Evolutionary conservation across 2,797 vertebrate genomes (phyloP).

Genomic region (Muraenolepis orangiensis): DNA sequence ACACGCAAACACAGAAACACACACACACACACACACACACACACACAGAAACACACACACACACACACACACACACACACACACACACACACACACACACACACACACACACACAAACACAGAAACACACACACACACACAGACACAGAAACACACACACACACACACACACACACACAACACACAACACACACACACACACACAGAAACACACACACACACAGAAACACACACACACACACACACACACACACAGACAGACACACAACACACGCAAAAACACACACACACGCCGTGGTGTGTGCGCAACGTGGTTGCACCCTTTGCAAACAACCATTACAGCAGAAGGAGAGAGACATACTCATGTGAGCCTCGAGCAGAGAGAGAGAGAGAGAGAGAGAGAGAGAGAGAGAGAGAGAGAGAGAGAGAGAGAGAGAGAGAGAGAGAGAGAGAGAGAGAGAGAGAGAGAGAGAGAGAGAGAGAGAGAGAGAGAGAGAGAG

Average conservation of each 20-base stretch:
- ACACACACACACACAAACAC: too few species aligned
- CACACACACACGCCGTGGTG: slow-evolving; percentile 28
- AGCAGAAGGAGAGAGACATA: slow-evolving; percentile 18
- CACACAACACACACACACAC: too few species aligned
- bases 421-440: slow-evolving; percentile 3
- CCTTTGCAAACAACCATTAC: slow-evolving; percentile 29
- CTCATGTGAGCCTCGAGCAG: background rate
- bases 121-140: too few species aligned
- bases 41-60: too few species aligned
- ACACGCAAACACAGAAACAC: too few species aligned
- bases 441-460: slow-evolving; percentile 7
- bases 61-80: too few species aligned
- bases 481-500: background rate
- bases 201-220: too few species aligned
- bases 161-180: too few species aligned
- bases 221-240: background rate
- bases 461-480: slow-evolving; percentile 9
- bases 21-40: too few species aligned
- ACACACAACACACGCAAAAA: slow-evolving; percentile 28
- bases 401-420: background rate
- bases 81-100: too few species aligned
- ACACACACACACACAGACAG: background rate
- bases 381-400: slow-evolving; percentile 2
- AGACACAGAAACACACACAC: too few species aligned
- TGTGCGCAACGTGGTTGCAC: slow-evolving; percentile 19